Conservation (phyloP, 1,140 invertebrate genomes). For the Panagrolaimus sp. region DNA sequence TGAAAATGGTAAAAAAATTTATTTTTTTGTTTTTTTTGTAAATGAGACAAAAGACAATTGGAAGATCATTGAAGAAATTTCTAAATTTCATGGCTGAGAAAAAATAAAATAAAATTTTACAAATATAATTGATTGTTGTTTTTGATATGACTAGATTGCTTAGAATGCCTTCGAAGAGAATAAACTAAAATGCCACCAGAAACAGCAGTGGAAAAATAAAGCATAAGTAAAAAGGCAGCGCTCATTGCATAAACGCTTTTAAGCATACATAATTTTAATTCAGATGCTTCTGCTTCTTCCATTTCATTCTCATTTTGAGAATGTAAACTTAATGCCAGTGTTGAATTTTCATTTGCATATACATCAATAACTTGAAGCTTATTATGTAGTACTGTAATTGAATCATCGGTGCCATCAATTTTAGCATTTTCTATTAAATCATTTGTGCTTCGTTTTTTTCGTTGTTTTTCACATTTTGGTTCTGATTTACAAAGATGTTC, state of each 20-base stretch:
- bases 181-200: background rate
- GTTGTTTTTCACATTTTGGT: background rate
- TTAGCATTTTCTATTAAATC: background rate
- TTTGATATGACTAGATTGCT: background rate
- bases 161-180: background rate
- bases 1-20: no score
- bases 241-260: conserved; percentile 2
- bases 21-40: no score
- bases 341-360: background rate
- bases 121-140: no score
- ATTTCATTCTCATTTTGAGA: background rate
- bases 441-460: background rate
- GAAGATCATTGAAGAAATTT: no score
- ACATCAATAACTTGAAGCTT: conserved; percentile 2
- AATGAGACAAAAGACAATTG: no score
- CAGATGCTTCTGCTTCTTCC: background rate
- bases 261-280: conserved; percentile 3
- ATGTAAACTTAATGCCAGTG: background rate
- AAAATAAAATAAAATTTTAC: no score
- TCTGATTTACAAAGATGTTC: conserved; percentile 1
- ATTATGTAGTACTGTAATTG: background rate
- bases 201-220: background rate
- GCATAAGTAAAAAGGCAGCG: background rate
- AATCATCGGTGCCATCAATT: background rate
- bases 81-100: no score